A percentile compares a stretch with the other conserved stretches of the same genome.
Evolutionary conservation across 2,113 vertebrate species (phyloP).

Genomic region (Rana temporaria): DNA sequence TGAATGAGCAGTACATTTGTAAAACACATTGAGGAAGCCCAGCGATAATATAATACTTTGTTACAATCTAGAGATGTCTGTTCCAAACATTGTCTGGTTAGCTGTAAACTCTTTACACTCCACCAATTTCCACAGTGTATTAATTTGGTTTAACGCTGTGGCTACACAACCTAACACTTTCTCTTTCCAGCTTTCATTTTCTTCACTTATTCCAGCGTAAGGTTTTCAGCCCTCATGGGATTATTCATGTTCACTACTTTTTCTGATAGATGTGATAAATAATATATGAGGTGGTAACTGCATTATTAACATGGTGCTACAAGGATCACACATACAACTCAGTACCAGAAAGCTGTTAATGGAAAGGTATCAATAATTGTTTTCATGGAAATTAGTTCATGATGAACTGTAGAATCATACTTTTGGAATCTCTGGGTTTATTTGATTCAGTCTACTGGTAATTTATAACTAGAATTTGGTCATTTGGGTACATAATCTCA

Average conservation of each 20-base stretch:
- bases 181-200: background rate
- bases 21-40: too few species aligned
- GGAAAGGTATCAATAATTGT: background rate
- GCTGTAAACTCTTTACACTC: background rate
- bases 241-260: conserved; percentile 13
- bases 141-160: background rate
- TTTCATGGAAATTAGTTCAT: too few species aligned
- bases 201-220: background rate
- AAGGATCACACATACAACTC: background rate
- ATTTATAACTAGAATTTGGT: too few species aligned
- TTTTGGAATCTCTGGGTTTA: too few species aligned
- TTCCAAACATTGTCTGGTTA: background rate
- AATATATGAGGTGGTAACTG: conserved; percentile 21
- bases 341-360: background rate
- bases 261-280: conserved; percentile 10
- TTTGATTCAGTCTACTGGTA: too few species aligned
- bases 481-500: too few species aligned
- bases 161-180: background rate
- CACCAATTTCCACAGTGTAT: background rate
- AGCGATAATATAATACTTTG: background rate
- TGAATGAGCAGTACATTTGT: too few species aligned
- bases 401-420: too few species aligned
- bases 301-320: conserved; percentile 37
- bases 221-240: conserved; percentile 15
- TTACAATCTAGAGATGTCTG: background rate